Evolutionary conservation across 2,888 invertebrate genomes (phyloP).

Genomic region (Emmelina monodactyla): DNA sequence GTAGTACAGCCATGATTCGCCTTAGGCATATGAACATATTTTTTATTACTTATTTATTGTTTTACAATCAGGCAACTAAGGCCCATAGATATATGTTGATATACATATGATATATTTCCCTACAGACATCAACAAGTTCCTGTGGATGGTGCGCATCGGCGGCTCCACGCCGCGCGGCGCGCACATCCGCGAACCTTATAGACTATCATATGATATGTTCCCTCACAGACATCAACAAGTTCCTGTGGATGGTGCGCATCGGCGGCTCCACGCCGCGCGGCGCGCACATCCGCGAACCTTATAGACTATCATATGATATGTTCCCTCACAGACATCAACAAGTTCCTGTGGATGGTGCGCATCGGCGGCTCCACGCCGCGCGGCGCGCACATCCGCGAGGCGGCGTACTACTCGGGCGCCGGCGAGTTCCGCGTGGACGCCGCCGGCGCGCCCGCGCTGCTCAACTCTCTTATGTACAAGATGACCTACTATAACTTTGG

Average conservation of each 20-base stretch:
- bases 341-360: slow-evolving; percentile 99
- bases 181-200: too few species aligned
- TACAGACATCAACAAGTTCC: slow-evolving; percentile 95
- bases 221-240: slow-evolving; percentile 91
- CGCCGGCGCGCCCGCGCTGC: slow-evolving; percentile 88
- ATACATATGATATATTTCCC: too few species aligned
- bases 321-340: slow-evolving; percentile 85
- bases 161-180: slow-evolving; percentile 94
- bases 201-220: too few species aligned
- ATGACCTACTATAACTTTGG: slow-evolving; percentile 99
- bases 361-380: slow-evolving; percentile 96
- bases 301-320: too few species aligned
- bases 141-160: slow-evolving; percentile 99
- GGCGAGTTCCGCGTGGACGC: slow-evolving; percentile 97
- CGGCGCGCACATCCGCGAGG: slow-evolving; percentile 94
- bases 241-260: slow-evolving; percentile 98
- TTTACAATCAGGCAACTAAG: too few species aligned
- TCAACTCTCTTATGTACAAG: slow-evolving; percentile 99
- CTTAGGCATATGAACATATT: too few species aligned
- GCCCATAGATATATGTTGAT: too few species aligned
- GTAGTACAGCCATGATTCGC: too few species aligned
- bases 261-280: slow-evolving; percentile 96
- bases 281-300: slow-evolving; percentile 91
- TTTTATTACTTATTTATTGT: too few species aligned
- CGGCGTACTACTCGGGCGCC: slow-evolving; percentile 93